Evolutionary conservation across 1,140 invertebrate species (phyloP), one percentile per base, ranked within the genome.

Genomic region (Pristionchus pacificus): DNA sequence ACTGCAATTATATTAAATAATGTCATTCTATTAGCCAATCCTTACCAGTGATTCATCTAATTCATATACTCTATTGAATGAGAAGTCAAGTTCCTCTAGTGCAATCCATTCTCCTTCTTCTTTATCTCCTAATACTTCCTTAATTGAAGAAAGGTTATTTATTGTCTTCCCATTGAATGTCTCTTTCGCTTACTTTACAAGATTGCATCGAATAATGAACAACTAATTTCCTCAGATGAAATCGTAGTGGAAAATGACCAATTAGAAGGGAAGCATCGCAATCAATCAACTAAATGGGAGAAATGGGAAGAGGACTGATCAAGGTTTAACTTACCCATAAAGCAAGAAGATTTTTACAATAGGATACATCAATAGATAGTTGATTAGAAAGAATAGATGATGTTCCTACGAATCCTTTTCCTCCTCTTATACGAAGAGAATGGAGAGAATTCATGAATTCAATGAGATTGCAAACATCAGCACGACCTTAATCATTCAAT

Each of bases 311-410:
- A 3, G 15, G 10, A 14, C 29, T 61, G 29, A 14, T 14, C 24
- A 59, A 14, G 25, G 25, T 25, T 29, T n/a, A 28, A 67, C 71
- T 61, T 10, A 76, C 74, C 75, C 75, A 76, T 24, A 76, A 32
- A 14, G 75, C 74, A 31, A 62, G 63, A 14, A 76, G 60, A 30
- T 64, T 55, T 63, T 76, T 77, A 57, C 77, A 74, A 29, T 71
- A 77, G 59, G 60, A 30, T 27, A 25, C 86, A 87, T 10, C 93
- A 80, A 77, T 91, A 89, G 0, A 90, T 90, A 82, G 91, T 91
- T 80, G 93, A 92, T 82, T 96, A 93, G 66, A 96, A 82, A 3
- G 95, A 89, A 82, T 95, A 91, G 77, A 91, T 92, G 72, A 95
- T 91, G 84, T 95, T 91, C 79, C 89, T 90, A 79, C 87, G 86